Evolutionary conservation across 1,140 invertebrate genomes (phyloP).

Genomic region (Mamestra configurata): DNA sequence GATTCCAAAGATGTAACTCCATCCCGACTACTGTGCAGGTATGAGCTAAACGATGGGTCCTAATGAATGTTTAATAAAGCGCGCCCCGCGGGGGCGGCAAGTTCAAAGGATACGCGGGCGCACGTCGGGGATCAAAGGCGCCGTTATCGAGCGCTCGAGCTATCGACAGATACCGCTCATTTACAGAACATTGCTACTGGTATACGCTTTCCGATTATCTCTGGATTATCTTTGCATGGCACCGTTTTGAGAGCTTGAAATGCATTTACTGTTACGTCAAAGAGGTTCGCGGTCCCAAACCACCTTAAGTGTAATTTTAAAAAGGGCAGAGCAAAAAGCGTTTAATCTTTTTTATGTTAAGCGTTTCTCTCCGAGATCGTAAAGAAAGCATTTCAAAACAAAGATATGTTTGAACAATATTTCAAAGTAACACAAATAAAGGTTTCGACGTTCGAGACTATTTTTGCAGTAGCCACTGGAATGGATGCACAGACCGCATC

Average conservation of each 20-base stretch:
- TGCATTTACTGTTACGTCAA: slow-evolving; percentile 11
- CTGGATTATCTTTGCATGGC: slow-evolving; percentile 32
- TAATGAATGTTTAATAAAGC: slow-evolving; percentile 79
- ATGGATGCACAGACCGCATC: slow-evolving; percentile 56
- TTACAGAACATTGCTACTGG: slow-evolving; percentile 71
- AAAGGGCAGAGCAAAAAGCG: slow-evolving; percentile 2
- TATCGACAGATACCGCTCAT: slow-evolving; percentile 69
- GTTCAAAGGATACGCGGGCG: slow-evolving; percentile 76
- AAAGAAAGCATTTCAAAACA: neutral
- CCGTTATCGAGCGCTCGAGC: slow-evolving; percentile 79
- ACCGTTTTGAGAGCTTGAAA: slow-evolving; percentile 19
- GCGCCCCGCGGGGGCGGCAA: slow-evolving; percentile 74
- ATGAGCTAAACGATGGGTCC: slow-evolving; percentile 62
- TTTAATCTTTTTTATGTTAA: neutral
- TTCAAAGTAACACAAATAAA: slow-evolving; percentile 36
- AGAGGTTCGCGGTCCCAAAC: neutral
- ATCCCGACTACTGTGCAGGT: slow-evolving; percentile 55
- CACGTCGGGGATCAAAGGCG: slow-evolving; percentile 77
- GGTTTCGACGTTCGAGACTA: slow-evolving; percentile 5
- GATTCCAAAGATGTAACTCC: slow-evolving; percentile 48
- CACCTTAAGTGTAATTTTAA: slow-evolving; percentile 6
- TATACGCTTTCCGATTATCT: slow-evolving; percentile 56
- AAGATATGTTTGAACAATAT: slow-evolving; percentile 3
- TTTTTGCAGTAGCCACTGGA: slow-evolving; percentile 45
- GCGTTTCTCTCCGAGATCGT: neutral